Base-by-base conservation (phyloP, 2,797 vertebrate species). In the Rallus crepitans region DNA sequence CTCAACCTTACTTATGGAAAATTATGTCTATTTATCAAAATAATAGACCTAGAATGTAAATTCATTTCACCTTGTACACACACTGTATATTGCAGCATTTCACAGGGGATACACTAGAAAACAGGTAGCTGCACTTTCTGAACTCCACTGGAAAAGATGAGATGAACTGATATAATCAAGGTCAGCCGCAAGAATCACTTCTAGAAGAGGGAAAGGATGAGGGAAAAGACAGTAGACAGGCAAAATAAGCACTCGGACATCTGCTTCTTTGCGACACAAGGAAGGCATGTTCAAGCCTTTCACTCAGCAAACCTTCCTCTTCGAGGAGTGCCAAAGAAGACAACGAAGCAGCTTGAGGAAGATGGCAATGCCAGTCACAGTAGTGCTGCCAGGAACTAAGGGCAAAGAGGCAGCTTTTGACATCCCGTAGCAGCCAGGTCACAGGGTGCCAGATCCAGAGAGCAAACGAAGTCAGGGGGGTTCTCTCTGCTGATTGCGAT, bases 131-230 rank as follows among this genome's bases (percentile, higher is more conserved):
- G 57, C 6, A 15, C 15, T 30, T 47, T 55, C 73, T 70, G 61
- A 94, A 45, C 42, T 73, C 52, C 47, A n/a, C 16, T 55, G 66
- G 86, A 93, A 97, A 95, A 23, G 17, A 21, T 35, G 45, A 75
- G 20, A 73, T 0, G 10, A 85, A 55, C 4, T 19, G n/a, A 70
- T 50, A 40, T 39, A 68, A 91, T 16, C 45, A 82, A 72, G 55
- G 31, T 56, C 63, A 91, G 76, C 18, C 16, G 21, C 9, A 28
- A 42, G 3, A 78, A 14, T 23, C 1, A 47, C 57, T 90, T 91
- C 68, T 33, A 72, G 33, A 60, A 60, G 15, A 15, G 14, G 21
- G 35, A 50, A 75, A 78, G 18, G 48, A 77, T 0, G 3, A 89
- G 10, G 6, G 17, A 91, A 75, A 70, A 20, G 28, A 69, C 66